These are phyloP conservation scores for Hecatera dysodea DNA, from an alignment of 2,888 invertebrate species.

Conservation along the genomic window DNA sequence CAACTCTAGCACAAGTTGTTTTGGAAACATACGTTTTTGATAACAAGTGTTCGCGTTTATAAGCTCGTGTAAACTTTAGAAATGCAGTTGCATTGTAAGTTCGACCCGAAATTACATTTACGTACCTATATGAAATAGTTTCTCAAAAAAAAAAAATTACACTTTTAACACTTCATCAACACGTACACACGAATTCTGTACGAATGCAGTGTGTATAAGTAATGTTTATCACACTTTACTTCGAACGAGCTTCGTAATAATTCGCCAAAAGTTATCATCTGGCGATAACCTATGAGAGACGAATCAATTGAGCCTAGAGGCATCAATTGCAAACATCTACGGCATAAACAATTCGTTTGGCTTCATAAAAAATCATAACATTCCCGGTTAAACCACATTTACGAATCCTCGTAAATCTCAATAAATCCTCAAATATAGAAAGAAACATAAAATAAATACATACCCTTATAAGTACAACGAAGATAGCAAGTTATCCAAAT, in stretches of 20 bases:
- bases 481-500: slow-evolving; percentile 83
- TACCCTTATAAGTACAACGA: slow-evolving; percentile 87
- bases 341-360: slow-evolving; percentile 32
- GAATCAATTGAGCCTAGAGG: slow-evolving; percentile 59
- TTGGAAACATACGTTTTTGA: neutral
- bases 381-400: slow-evolving; percentile 43
- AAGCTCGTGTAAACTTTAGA: slow-evolving; percentile 8
- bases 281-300: slow-evolving; percentile 80
- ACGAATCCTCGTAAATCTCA: slow-evolving; percentile 60
- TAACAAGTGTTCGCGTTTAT: neutral
- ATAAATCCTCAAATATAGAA: slow-evolving; percentile 74
- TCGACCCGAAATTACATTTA: slow-evolving; percentile 11
- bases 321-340: slow-evolving; percentile 42
- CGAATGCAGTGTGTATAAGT: slow-evolving; percentile 21
- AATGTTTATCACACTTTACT: slow-evolving; percentile 41
- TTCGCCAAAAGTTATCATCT: slow-evolving; percentile 81
- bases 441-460: slow-evolving; percentile 87
- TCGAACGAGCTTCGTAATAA: slow-evolving; percentile 61
- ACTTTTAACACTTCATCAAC: slow-evolving; percentile 18
- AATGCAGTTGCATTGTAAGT: slow-evolving; percentile 42
- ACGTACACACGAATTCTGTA: neutral
- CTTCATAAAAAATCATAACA: slow-evolving; percentile 34
- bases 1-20: slow-evolving; percentile 4
- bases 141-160: slow-evolving; percentile 14
- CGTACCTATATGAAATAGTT: slow-evolving; percentile 27